phyloP scores from a whole-genome alignment of 2,888 invertebrate genomes.

The Ligdia adustata region DNA sequence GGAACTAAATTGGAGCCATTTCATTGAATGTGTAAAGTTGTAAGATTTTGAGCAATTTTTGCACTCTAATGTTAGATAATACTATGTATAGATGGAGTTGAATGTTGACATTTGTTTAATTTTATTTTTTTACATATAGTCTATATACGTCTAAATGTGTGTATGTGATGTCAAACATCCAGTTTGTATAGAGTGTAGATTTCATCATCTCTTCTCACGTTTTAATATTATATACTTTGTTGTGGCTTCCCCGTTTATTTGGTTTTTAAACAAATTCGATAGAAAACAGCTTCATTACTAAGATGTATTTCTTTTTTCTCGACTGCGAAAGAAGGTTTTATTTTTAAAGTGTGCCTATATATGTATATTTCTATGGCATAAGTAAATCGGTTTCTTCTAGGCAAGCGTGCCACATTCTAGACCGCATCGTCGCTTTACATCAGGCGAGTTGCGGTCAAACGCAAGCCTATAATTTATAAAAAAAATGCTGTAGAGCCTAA shows the following conservation, averaged over 20 bases:
- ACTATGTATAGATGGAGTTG: conserved; percentile 38
- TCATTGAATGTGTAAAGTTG: too few species aligned
- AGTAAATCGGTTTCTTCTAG: too few species aligned
- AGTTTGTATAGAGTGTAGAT: conserved; percentile 28
- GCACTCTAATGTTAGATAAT: conserved; percentile 56
- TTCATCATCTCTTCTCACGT: not conserved
- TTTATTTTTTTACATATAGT: conserved; percentile 57
- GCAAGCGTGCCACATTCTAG: too few species aligned
- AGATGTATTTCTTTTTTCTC: too few species aligned
- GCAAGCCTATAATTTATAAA: too few species aligned
- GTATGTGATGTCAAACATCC: conserved; percentile 51
- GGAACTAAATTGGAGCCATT: too few species aligned
- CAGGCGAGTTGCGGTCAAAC: too few species aligned
- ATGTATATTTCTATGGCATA: not conserved
- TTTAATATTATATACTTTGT: not conserved
- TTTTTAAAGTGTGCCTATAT: not conserved
- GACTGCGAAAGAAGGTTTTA: too few species aligned
- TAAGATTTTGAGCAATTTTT: conserved; percentile 52
- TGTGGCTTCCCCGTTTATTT: not conserved
- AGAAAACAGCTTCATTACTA: not conserved
- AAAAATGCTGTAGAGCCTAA: too few species aligned
- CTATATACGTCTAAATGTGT: too few species aligned
- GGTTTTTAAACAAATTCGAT: not conserved
- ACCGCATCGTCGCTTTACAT: too few species aligned
- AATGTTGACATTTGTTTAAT: conserved; percentile 59